Conservation (phyloP, 2,113 vertebrate species). For the Promerops cafer region DNA sequence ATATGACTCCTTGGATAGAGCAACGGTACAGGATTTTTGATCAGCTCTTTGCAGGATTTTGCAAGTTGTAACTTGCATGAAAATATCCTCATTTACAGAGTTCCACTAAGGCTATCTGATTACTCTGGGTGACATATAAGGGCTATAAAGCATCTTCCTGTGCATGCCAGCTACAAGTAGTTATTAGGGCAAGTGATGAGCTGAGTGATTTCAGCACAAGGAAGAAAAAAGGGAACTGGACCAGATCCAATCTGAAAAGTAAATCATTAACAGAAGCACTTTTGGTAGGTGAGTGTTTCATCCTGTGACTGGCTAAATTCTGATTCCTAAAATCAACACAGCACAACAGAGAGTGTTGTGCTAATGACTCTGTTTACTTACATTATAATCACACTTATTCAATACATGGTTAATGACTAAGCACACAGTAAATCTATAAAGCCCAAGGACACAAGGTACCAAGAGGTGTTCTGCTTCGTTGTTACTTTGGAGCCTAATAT, state of each 20-base stretch:
- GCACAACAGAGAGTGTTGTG: neutral
- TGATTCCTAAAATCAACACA: constrained; percentile 60
- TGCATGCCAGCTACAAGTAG: neutral
- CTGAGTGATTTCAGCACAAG: neutral
- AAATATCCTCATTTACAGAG: neutral
- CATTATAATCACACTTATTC: constrained; percentile 30
- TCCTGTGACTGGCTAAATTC: constrained; percentile 25
- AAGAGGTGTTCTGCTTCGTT: neutral
- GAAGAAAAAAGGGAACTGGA: neutral
- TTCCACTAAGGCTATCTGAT: neutral
- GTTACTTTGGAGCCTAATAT: neutral
- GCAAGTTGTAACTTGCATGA: neutral
- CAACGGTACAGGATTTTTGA: neutral
- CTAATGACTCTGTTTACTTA: constrained; percentile 59
- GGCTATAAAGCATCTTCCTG: neutral
- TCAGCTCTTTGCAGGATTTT: neutral
- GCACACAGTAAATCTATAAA: constrained; percentile 24
- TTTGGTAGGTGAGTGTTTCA: constrained; percentile 24
- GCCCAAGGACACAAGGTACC: neutral
- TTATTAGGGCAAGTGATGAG: neutral
- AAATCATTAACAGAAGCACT: constrained; percentile 67
- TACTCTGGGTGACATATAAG: neutral
- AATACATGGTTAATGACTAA: constrained; percentile 53
- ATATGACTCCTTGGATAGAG: neutral
- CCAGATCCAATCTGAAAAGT: constrained; percentile 7